A percentile compares a stretch with the other conserved stretches of the same genome.
Evolutionary conservation across 2,888 invertebrate species (phyloP).

Genomic region (Cylindroiulus punctatus): DNA sequence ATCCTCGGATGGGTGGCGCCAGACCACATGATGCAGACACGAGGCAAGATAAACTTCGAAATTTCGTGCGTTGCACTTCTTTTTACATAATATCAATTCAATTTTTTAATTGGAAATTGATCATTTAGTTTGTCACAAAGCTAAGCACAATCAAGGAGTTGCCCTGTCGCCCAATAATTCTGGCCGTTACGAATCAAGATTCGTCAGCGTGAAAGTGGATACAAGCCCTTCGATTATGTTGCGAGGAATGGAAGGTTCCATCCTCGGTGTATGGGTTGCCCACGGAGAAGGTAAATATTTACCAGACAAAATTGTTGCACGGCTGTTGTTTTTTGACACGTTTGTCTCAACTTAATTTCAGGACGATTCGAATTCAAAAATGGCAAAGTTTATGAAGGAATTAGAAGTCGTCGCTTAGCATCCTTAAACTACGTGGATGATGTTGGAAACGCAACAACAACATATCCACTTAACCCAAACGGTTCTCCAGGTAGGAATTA

Average conservation of each 20-base stretch:
- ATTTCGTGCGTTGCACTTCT: neutral
- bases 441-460: conserved; percentile 76
- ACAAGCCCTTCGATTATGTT: conserved; percentile 85
- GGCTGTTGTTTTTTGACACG: neutral
- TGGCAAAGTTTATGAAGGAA: conserved; percentile 62
- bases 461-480: conserved; percentile 95
- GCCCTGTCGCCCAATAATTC: conserved; percentile 86
- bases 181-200: conserved; percentile 86
- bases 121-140: conserved; percentile 1
- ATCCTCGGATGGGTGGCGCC: conserved; percentile 85
- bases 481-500: conserved; percentile 75
- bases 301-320: neutral
- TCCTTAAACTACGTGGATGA: conserved; percentile 89
- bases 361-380: conserved; percentile 69
- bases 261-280: conserved; percentile 95
- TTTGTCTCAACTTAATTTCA: conserved; percentile 59
- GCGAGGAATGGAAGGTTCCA: conserved; percentile 84
- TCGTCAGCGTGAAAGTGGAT: conserved; percentile 79
- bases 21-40: conserved; percentile 22
- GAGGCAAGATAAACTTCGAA: neutral
- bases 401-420: conserved; percentile 72
- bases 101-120: neutral
- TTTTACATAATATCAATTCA: neutral
- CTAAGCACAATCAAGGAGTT: conserved; percentile 65
- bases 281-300: conserved; percentile 85